Percentiles rank a stretch among this genome's conserved stretches.
Evolutionary conservation across 2,888 invertebrate genomes (phyloP).

Genomic region (Acanthococcus lagerstroemiae): DNA sequence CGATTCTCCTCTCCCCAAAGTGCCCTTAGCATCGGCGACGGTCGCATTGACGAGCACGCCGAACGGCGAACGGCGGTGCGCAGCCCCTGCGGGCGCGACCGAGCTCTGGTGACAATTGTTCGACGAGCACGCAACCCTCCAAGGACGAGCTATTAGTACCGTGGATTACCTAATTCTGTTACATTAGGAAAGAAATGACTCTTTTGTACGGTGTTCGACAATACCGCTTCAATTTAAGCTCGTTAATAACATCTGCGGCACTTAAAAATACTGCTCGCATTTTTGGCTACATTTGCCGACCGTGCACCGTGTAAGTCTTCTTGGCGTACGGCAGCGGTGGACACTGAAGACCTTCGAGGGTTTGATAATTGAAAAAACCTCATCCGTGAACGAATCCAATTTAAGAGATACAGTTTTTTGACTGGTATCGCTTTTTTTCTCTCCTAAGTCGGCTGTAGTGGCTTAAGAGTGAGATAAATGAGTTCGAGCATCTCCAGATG

Average conservation of each 20-base stretch:
- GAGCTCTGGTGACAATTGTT: conserved; percentile 20
- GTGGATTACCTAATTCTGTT: conserved; percentile 29
- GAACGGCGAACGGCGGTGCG: conserved; percentile 5
- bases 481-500: too few relatives aligned
- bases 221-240: conserved; percentile 29
- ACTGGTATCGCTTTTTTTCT: conserved; percentile 6
- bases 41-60: conserved; percentile 4
- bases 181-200: conserved; percentile 28
- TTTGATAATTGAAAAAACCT: conserved; percentile 21
- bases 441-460: too few relatives aligned
- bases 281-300: not conserved
- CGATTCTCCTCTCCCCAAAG: conserved; percentile 23
- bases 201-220: conserved; percentile 20
- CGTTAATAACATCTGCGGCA: conserved; percentile 30
- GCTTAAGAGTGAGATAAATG: too few relatives aligned
- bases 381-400: conserved; percentile 23
- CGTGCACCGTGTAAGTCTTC: not conserved
- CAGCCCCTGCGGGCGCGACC: conserved; percentile 13
- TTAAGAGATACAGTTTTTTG: conserved; percentile 7
- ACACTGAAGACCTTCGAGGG: not conserved
- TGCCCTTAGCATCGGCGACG: conserved; percentile 24
- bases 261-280: conserved; percentile 10
- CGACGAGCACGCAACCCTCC: conserved; percentile 11
- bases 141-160: conserved; percentile 26
- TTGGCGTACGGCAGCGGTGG: not conserved